Conservation (phyloP, 2,888 invertebrate species). For the Unio pictorum region DNA sequence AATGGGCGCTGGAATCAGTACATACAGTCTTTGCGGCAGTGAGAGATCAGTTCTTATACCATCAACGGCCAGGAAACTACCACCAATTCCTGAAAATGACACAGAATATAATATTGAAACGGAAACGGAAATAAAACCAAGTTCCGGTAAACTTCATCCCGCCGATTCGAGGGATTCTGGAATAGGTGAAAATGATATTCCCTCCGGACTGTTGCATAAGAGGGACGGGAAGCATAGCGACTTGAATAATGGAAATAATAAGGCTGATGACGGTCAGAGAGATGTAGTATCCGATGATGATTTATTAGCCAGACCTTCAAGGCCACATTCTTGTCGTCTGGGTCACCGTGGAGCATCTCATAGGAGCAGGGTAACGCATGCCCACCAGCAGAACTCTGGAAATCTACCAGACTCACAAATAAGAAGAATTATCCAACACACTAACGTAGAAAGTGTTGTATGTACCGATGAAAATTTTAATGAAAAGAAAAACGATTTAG, state of each 20-base stretch:
- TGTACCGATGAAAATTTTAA: constrained; percentile 5
- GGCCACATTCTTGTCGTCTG: constrained; percentile 49
- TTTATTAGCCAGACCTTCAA: constrained; percentile 22
- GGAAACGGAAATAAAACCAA: constrained; percentile 25
- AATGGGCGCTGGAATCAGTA: constrained; percentile 47
- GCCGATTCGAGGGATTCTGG: constrained; percentile 49
- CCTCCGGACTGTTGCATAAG: constrained; percentile 25
- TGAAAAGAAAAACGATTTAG: constrained; percentile 4
- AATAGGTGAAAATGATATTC: constrained; percentile 48
- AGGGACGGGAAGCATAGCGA: constrained; percentile 18
- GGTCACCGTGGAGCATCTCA: constrained; percentile 32
- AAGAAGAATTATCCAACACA: constrained; percentile 26
- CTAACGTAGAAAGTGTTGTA: constrained; percentile 12
- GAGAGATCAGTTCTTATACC: constrained; percentile 42
- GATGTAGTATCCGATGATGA: constrained; percentile 15
- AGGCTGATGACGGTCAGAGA: constrained; percentile 9
- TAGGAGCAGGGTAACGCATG: constrained; percentile 9
- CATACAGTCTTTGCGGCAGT: constrained; percentile 28
- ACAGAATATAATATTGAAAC: constrained; percentile 26
- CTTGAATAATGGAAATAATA: constrained; percentile 21
- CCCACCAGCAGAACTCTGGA: constrained; percentile 9
- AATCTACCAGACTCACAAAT: constrained; percentile 32
- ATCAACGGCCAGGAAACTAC: constrained; percentile 39
- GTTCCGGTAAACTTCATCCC: constrained; percentile 41
- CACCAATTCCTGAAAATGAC: constrained; percentile 34